A percentile compares a stretch with the other conserved stretches of the same genome.
Evolutionary conservation across 2,888 invertebrate genomes (phyloP).

Genomic region (Dasypolia templi): DNA sequence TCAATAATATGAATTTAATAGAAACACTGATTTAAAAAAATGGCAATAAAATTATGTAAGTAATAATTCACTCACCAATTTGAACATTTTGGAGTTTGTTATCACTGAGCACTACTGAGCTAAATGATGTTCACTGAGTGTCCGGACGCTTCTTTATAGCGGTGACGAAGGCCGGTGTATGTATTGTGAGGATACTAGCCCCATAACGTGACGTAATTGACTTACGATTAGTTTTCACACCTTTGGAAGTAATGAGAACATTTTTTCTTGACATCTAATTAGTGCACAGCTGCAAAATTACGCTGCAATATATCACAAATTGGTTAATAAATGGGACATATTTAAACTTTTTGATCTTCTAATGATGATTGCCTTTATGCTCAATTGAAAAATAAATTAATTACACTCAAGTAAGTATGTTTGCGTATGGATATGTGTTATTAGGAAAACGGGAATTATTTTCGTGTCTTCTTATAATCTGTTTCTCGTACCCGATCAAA

Average conservation of each 20-base stretch:
- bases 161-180: constrained; percentile 64
- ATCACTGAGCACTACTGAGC: constrained; percentile 57
- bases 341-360: neutral
- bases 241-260: constrained; percentile 5
- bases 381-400: neutral
- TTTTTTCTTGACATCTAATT: constrained; percentile 7
- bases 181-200: constrained; percentile 38
- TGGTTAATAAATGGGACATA: neutral
- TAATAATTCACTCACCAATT: constrained; percentile 81
- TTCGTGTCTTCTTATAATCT: neutral
- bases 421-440: no score
- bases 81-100: constrained; percentile 79
- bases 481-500: neutral
- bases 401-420: neutral
- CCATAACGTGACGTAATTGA: constrained; percentile 15
- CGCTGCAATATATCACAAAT: neutral
- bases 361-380: neutral
- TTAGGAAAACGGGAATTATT: neutral
- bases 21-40: constrained; percentile 6
- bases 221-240: constrained; percentile 36
- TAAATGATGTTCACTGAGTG: constrained; percentile 66
- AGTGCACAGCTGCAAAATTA: neutral
- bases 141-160: constrained; percentile 68
- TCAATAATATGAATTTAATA: neutral
- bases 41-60: neutral